These are phyloP conservation scores for Cyclopterus lumpus DNA, from an alignment of 2,797 vertebrate genomes.

Conservation along the genomic window DNA sequence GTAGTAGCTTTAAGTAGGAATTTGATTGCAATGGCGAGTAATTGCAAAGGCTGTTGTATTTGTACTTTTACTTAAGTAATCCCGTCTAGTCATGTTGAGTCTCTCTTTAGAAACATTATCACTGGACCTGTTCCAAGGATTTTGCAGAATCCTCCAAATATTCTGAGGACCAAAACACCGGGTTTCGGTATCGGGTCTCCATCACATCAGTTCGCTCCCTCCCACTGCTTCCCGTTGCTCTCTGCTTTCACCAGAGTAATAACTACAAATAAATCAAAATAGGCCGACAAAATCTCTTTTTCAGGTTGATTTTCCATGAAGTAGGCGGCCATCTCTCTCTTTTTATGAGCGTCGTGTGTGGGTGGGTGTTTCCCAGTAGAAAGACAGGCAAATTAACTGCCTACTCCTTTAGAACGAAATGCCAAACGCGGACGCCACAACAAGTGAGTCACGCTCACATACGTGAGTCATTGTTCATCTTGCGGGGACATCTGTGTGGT, in stretches of 20 bases:
- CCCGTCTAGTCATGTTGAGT: too few species aligned
- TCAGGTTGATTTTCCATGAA: conserved; percentile 19
- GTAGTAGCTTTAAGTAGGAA: too few species aligned
- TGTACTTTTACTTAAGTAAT: too few species aligned
- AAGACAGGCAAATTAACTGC: conserved; percentile 45
- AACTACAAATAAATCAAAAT: conserved; percentile 31
- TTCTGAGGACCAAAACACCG: not conserved
- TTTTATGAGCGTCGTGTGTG: conserved; percentile 23
- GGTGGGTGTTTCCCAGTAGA: conserved; percentile 57
- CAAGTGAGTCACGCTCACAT: conserved; percentile 51
- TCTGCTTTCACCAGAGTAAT: conserved; percentile 16
- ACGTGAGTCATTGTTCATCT: conserved; percentile 48
- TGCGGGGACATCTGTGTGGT: conserved; percentile 6
- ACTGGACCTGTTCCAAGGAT: not conserved
- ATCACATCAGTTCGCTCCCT: not conserved
- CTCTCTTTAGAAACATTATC: not conserved
- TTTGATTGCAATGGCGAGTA: too few species aligned
- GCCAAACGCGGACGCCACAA: conserved; percentile 32
- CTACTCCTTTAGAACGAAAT: conserved; percentile 42
- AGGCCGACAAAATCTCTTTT: not conserved
- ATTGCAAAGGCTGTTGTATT: too few species aligned
- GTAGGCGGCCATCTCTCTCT: conserved; percentile 18
- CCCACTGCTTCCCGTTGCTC: conserved; percentile 41
- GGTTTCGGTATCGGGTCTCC: not conserved
- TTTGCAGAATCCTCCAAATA: not conserved